Base-by-base conservation (phyloP, 2,888 invertebrate genomes). In the Silvanus unidentatus region DNA sequence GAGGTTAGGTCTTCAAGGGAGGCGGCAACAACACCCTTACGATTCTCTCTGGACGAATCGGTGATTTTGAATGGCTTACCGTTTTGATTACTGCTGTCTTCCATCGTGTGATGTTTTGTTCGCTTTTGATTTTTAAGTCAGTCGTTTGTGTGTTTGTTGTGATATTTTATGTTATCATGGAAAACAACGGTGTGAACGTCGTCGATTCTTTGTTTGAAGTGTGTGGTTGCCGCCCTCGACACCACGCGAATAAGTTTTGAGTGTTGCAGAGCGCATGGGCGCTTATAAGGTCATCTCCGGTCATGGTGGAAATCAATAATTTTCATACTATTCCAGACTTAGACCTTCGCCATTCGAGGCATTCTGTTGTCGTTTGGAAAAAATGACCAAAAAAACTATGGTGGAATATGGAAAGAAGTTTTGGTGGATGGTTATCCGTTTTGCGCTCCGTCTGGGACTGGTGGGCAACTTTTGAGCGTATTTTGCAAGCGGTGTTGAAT, bases 21-120 rank as follows among this genome's bases (percentile, higher is more conserved):
- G 36, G 78, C 75, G 41, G 91, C 89, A 48, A 89, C 89, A 59
- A 89, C 78, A 52, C 90, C 89, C 73, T 89, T 89, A 65, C 85
- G 83, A 63, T 84, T 81, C 67, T 88, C 86, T 59, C 91, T 79
- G 59, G 81, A 81, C 53, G 84, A 78, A 73, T 90, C 88, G 56
- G 86, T 84, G 61, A 88, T 84, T 76, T 87, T 87, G 68, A 85
- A 87, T 22, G 87, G 86, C 68, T 81, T 82, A 56, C 75, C 79
- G 53, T 59, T 53, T 49, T 61, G 62, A 43, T 57, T 59, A 39
- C 68, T 73, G 59, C 75, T 76, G 66, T 76, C 74, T 63, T 79
- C 80, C 80, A 80, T 80, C 65, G 27, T 55, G 16, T 40, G 27
- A 15, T 32, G n/a, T 4, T 32, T 32, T 32, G n/a, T 32, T 4